A percentile compares a stretch with the other conserved stretches of the same genome.
Evolutionary conservation across 2,888 invertebrate genomes (phyloP).

Genomic region (Meteorus cinctellus): DNA sequence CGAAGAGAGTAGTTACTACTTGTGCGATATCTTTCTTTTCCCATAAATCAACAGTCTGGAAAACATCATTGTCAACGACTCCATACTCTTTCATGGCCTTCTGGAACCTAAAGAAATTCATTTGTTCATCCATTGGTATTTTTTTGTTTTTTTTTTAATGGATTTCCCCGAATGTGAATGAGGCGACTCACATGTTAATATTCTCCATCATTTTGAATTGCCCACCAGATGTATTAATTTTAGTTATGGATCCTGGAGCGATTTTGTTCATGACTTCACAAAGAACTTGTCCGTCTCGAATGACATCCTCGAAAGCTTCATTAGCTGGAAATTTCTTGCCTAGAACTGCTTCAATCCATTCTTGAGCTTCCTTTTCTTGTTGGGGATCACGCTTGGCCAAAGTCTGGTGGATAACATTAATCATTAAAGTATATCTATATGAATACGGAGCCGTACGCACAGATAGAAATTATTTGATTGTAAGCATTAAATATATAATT

Average conservation of each 20-base stretch:
- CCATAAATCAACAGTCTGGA: conserved; percentile 97
- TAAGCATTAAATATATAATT: not conserved
- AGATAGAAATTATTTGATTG: not conserved
- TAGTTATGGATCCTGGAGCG: conserved; percentile 88
- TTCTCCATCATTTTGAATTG: conserved; percentile 99
- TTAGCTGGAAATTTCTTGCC: conserved; percentile 91
- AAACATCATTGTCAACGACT: conserved; percentile 91
- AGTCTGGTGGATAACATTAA: conserved; percentile 76
- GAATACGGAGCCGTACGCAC: not conserved
- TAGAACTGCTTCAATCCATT: conserved; percentile 92
- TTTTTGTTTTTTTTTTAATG: not conserved
- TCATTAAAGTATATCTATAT: not conserved
- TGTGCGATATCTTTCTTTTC: conserved; percentile 93
- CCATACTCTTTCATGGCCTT: conserved; percentile 90
- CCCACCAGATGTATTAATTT: conserved; percentile 95
- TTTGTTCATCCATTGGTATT: not conserved
- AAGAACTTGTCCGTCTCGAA: conserved; percentile 93
- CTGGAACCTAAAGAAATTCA: conserved; percentile 80
- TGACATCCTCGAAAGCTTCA: conserved; percentile 88
- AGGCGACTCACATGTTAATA: conserved; percentile 87
- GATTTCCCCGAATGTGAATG: not conserved
- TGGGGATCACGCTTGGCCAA: conserved; percentile 87
- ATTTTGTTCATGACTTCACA: conserved; percentile 97
- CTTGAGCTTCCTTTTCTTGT: conserved; percentile 90
- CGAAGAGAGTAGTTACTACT: conserved; percentile 89